These are phyloP conservation scores for Rattus rattus DNA, from an alignment of 2,113 vertebrate genomes.

Conservation along the genomic window DNA sequence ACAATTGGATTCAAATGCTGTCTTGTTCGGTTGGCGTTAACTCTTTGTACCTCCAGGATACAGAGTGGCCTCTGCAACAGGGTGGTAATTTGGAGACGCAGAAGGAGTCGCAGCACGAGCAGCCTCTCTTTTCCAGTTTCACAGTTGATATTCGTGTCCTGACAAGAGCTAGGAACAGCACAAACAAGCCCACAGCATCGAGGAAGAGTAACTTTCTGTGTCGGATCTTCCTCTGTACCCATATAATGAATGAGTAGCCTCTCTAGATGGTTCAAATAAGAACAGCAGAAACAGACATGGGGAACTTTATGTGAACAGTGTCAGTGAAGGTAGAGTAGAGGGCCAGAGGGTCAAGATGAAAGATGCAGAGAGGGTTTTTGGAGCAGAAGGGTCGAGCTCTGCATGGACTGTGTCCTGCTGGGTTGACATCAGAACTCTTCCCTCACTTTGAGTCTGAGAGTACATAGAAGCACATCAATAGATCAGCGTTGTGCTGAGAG, in stretches of 20 bases:
- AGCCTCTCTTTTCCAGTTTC: rapidly evolving
- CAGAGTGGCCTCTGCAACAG: not conserved
- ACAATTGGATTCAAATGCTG: not conserved
- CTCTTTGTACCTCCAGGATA: not conserved
- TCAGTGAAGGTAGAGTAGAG: not conserved
- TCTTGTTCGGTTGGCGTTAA: not conserved
- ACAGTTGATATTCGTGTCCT: not conserved
- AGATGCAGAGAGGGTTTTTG: not conserved
- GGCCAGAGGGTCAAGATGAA: not conserved
- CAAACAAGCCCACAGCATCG: not conserved
- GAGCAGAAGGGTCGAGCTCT: not conserved
- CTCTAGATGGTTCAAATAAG: not conserved
- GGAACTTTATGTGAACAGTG: not conserved
- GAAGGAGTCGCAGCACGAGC: rapidly evolving
- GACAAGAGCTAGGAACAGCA: not conserved
- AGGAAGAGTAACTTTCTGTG: not conserved
- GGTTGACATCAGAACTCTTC: not conserved
- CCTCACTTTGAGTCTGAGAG: not conserved
- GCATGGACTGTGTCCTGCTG: rapidly evolving
- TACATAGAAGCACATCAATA: not conserved
- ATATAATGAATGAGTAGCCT: not conserved
- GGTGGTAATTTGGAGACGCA: not conserved
- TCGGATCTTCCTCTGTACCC: not conserved
- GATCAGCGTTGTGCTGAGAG: not conserved
- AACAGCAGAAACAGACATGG: not conserved